Evolutionary conservation across 2,797 vertebrate genomes (phyloP), one percentile per base, ranked within the genome.

Genomic region (Cercopithecus petaurista): DNA sequence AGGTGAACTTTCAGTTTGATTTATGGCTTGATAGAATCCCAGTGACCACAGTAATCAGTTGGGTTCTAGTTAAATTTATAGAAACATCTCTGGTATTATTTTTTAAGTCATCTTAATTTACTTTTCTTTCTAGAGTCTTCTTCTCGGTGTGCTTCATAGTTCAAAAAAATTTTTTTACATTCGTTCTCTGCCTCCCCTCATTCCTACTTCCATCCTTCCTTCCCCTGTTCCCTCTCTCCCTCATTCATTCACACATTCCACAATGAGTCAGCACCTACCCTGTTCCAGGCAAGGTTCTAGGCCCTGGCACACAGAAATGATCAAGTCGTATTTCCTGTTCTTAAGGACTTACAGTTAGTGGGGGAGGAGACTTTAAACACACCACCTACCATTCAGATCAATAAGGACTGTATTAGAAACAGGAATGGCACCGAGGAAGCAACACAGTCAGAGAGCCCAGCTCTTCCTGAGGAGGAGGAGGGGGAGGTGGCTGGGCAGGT

Each of bases 1-100:
- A 81, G 57, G 79, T 81, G 87, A 91, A 33, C 46, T 52, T 92
- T 93, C 76, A 67, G 76, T 88, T 88, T 95, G 90, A 30, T 61
- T 67, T 87, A 50, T 21, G 30, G 73, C 70, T 87, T 14, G 26
- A 67, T 30, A 52, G 84, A 41, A 92, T 43, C 41, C 41, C 26
- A 30, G 33, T 12, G 86, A 39, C 33, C 48, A 88, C 0, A 2
- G 12, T 9, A 43, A 90, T 57, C 59, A 61, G 30, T 7, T 70
- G 67, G 12, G 3, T 33, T 73, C 75, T 61, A 33, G 48, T 36
- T 80, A 36, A 88, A 82, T 41, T 77, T 28, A 73, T 15, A 13
- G 48, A 90, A 91, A 70, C 19, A 92, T 48, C 50, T 82, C 70
- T n/a, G 57, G 12, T 12, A 52, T 81, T 79, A 80, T 55, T 72